Evolutionary conservation across 1,140 invertebrate species (phyloP).

Genomic region (Drosophila ananassae): DNA sequence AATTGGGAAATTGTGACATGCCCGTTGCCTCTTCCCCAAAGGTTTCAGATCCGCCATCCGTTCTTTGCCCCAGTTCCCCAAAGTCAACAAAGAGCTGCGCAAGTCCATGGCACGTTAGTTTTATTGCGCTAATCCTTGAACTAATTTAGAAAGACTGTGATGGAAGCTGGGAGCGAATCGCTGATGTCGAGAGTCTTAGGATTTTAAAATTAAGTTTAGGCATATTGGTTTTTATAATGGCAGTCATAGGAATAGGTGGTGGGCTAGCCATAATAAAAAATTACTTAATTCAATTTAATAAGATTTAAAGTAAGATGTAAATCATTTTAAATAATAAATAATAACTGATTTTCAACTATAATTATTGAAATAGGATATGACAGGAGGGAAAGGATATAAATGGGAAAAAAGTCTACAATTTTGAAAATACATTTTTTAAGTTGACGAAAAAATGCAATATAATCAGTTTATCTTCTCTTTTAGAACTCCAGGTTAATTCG

Average conservation of each 20-base stretch:
- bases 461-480: too few species aligned
- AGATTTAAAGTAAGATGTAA: too few species aligned
- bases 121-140: constrained; percentile 80
- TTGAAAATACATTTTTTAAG: too few species aligned
- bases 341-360: too few species aligned
- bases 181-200: constrained; percentile 33
- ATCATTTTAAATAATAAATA: too few species aligned
- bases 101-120: constrained; percentile 75
- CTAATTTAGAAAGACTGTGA: constrained; percentile 57
- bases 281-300: too few species aligned
- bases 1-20: constrained; percentile 80
- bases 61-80: constrained; percentile 16
- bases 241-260: neutral
- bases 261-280: too few species aligned
- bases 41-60: neutral
- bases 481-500: too few species aligned
- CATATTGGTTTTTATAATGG: constrained; percentile 49
- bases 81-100: constrained; percentile 64
- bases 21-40: constrained; percentile 5
- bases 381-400: too few species aligned
- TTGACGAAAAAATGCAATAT: too few species aligned
- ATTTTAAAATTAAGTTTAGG: constrained; percentile 52
- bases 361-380: too few species aligned
- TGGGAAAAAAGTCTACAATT: too few species aligned
- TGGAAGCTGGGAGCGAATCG: constrained; percentile 11